Conservation (phyloP, 2,113 vertebrate genomes). For the Leptobrachium leishanense region DNA sequence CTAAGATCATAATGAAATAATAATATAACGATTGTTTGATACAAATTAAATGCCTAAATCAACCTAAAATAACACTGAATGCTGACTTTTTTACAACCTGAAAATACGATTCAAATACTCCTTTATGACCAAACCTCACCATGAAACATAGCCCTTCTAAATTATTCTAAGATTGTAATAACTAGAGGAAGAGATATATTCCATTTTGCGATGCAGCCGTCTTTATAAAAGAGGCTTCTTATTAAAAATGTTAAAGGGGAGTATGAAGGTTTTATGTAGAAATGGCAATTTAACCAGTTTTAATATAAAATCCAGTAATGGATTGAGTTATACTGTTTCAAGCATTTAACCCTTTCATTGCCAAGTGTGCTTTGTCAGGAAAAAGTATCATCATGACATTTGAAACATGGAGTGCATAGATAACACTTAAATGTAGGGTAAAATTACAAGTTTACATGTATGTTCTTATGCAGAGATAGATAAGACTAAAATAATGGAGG, state of each 20-base stretch:
- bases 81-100: background rate
- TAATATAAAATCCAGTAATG: no score
- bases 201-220: background rate
- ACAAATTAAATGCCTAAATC: conserved; percentile 4
- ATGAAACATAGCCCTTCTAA: background rate
- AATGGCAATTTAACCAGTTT: no score
- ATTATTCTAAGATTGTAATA: background rate
- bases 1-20: background rate
- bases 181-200: background rate
- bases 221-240: background rate
- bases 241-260: background rate
- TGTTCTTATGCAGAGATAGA: no score
- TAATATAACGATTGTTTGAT: background rate
- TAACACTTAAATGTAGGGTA: no score
- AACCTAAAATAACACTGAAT: background rate
- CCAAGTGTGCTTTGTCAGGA: no score
- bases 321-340: no score
- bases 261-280: background rate
- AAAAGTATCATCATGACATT: no score
- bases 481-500: no score
- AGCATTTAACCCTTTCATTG: no score
- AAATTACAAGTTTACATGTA: no score
- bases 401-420: no score
- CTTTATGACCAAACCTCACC: background rate
- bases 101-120: background rate